Evolutionary conservation across 2,888 invertebrate species (phyloP).

Genomic region (Dicroscelio sp.): DNA sequence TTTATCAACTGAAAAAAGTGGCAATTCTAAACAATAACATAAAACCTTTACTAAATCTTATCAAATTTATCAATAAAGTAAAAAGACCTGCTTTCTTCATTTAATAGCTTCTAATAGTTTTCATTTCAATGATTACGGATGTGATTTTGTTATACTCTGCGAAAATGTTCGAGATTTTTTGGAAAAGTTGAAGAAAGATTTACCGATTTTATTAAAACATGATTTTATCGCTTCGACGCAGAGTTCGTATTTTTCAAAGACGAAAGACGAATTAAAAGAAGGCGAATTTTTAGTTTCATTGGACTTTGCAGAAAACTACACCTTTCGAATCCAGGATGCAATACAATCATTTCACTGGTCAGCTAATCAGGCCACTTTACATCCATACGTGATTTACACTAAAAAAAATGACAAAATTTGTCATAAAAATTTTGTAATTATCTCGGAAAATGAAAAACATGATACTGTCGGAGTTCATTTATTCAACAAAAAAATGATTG

Average conservation of each 20-base stretch:
- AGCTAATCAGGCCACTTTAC: slow-evolving; percentile 13
- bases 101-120: too few relatives aligned
- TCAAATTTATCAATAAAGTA: too few relatives aligned
- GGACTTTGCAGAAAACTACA: slow-evolving; percentile 43
- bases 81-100: too few relatives aligned
- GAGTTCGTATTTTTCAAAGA: not conserved
- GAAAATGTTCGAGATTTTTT: too few relatives aligned
- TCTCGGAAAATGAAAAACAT: slow-evolving; percentile 34
- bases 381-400: slow-evolving; percentile 17
- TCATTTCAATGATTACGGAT: not conserved
- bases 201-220: slow-evolving; percentile 29
- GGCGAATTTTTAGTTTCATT: slow-evolving; percentile 37
- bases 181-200: slow-evolving; percentile 3
- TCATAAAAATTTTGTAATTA: slow-evolving; percentile 17
- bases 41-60: too few relatives aligned
- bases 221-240: slow-evolving; percentile 25
- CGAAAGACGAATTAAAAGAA: slow-evolving; percentile 1
- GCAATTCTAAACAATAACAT: too few relatives aligned
- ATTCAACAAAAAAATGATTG: slow-evolving; percentile 31
- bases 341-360: slow-evolving; percentile 30
- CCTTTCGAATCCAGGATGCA: slow-evolving; percentile 27
- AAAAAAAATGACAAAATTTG: not conserved
- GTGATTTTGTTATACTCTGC: too few relatives aligned
- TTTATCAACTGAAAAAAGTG: too few relatives aligned
- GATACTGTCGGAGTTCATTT: slow-evolving; percentile 9